These are phyloP conservation scores for Phocoena sinus DNA, from an alignment of 2,113 vertebrate genomes.

Conservation along the genomic window DNA sequence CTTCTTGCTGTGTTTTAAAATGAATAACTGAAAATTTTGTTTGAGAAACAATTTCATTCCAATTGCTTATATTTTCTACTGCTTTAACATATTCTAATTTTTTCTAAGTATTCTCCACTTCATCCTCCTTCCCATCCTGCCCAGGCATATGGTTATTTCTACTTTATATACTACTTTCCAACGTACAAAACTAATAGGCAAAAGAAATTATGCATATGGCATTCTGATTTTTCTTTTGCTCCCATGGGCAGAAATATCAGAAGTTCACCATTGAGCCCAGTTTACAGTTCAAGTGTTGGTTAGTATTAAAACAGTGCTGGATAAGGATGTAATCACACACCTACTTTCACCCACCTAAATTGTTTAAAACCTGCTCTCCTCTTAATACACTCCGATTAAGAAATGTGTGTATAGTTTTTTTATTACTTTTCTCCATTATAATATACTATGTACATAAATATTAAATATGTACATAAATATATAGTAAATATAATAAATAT, in stretches of 20 bases:
- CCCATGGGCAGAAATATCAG: neutral
- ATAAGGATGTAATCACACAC: neutral
- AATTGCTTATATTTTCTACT: neutral
- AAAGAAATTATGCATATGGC: neutral
- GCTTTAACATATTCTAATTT: neutral
- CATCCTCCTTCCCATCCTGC: neutral
- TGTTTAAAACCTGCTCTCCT: neutral
- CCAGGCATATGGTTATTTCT: neutral
- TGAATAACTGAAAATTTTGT: neutral
- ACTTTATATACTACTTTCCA: neutral
- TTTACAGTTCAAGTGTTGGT: neutral
- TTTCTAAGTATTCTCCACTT: neutral
- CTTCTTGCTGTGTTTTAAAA: neutral
- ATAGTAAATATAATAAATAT: too few species aligned
- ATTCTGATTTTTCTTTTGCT: neutral
- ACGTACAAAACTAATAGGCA: neutral
- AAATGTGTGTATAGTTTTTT: neutral
- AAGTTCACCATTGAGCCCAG: neutral
- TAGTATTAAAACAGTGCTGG: neutral
- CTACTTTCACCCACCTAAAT: neutral
- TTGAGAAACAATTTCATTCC: neutral
- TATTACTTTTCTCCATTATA: neutral
- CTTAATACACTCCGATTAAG: neutral
- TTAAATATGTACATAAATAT: neutral
- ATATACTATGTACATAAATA: neutral